Conservation (phyloP, 2,888 invertebrate genomes). For the Rhabditophanes sp. region DNA sequence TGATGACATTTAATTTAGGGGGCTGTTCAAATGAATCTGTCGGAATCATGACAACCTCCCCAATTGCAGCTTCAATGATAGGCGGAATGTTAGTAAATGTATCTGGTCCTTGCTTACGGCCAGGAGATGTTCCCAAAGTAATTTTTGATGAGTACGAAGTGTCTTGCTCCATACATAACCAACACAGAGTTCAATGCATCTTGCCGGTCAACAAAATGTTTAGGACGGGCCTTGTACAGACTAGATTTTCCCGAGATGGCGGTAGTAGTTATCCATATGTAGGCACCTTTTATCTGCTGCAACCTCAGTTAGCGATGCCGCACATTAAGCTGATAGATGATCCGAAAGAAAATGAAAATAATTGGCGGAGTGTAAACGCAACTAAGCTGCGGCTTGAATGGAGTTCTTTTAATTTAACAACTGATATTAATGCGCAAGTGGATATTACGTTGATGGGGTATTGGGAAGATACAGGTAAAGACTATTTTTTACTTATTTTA, state of each 20-base stretch:
- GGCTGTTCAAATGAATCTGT: slow-evolving; percentile 35
- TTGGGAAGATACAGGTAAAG: slow-evolving; percentile 38
- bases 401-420: slow-evolving; percentile 29
- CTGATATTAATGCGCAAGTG: slow-evolving; percentile 29
- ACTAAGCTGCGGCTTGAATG: slow-evolving; percentile 18
- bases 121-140: slow-evolving; percentile 56
- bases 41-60: slow-evolving; percentile 51
- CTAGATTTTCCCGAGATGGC: slow-evolving; percentile 38
- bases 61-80: slow-evolving; percentile 88
- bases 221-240: slow-evolving; percentile 34
- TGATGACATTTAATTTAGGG: too few species aligned
- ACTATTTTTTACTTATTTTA: slow-evolving; percentile 1
- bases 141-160: slow-evolving; percentile 18
- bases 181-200: slow-evolving; percentile 31
- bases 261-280: slow-evolving; percentile 38
- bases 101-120: slow-evolving; percentile 79
- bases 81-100: slow-evolving; percentile 85
- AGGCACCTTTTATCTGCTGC: slow-evolving; percentile 37
- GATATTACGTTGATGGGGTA: slow-evolving; percentile 39
- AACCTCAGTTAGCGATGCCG: slow-evolving; percentile 16
- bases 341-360: slow-evolving; percentile 15
- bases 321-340: slow-evolving; percentile 19
- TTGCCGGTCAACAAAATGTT: slow-evolving; percentile 32
- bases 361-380: slow-evolving; percentile 16
- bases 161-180: slow-evolving; percentile 16